Evolutionary conservation across 2,797 vertebrate genomes (phyloP).

Genomic region (Urosaurus nigricauda): DNA sequence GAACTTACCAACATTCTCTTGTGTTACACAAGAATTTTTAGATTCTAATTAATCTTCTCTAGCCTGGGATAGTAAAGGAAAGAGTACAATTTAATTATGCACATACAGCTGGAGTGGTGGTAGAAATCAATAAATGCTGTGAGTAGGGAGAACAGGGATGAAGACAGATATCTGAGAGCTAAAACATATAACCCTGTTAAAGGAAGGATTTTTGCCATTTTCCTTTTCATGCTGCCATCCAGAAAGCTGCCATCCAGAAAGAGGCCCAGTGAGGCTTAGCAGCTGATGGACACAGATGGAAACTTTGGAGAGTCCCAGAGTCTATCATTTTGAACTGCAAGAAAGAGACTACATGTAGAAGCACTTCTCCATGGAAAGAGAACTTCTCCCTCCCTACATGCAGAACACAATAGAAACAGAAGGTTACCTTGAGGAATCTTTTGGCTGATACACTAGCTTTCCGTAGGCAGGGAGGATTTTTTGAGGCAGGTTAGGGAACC

Average conservation of each 20-base stretch:
- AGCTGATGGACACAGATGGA: neutral
- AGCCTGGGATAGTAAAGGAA: constrained; percentile 18
- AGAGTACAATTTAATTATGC: constrained; percentile 37
- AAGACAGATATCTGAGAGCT: constrained; percentile 12
- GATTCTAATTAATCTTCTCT: constrained; percentile 33
- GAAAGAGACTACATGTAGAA: neutral
- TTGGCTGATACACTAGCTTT: neutral
- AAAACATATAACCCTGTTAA: constrained; percentile 27
- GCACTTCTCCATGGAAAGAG: neutral
- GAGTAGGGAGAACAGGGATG: neutral
- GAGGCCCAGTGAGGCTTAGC: neutral
- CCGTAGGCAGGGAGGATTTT: neutral
- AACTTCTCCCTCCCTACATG: neutral
- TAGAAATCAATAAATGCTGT: constrained; percentile 16
- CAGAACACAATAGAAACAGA: neutral
- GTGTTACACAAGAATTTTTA: constrained; percentile 15
- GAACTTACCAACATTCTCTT: neutral
- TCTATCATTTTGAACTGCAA: neutral
- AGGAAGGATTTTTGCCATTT: neutral
- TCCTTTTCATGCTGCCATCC: neutral
- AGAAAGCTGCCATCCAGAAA: constrained; percentile 15
- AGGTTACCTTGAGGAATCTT: neutral
- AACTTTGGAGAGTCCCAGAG: neutral
- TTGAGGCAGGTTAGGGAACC: neutral
- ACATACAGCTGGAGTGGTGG: constrained; percentile 8